Percentiles rank a stretch among this genome's conserved stretches.
Conservation (phyloP, 2,113 vertebrate species). For the Ameiurus melas region DNA sequence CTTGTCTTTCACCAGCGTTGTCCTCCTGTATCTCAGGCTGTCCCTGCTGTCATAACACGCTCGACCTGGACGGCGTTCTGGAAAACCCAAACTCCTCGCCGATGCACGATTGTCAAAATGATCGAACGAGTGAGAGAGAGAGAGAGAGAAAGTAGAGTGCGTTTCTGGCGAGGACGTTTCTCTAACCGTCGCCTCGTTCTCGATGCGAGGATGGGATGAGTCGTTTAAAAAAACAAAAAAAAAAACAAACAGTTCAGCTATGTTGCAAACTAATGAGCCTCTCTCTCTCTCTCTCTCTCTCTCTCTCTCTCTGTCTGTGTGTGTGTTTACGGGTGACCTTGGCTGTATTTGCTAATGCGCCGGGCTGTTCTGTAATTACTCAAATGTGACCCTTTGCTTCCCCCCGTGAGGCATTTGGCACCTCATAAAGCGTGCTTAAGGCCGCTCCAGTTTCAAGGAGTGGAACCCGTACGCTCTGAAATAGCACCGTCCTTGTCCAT, state of each 20-base stretch:
- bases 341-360: constrained; percentile 66
- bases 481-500: constrained; percentile 78
- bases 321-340: constrained; percentile 67
- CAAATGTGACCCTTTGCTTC: constrained; percentile 53
- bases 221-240: neutral
- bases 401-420: constrained; percentile 69
- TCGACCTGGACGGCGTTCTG: constrained; percentile 61
- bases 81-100: constrained; percentile 72
- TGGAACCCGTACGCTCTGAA: constrained; percentile 70
- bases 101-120: constrained; percentile 54
- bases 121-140: neutral
- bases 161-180: constrained; percentile 2
- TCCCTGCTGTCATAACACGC: constrained; percentile 72
- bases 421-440: constrained; percentile 75
- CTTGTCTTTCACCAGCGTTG: constrained; percentile 70
- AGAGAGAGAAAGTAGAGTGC: neutral
- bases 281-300: neutral
- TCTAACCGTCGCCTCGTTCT: neutral
- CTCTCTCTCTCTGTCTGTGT: constrained; percentile 2
- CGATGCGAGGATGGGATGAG: neutral
- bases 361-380: constrained; percentile 72
- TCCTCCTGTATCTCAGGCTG: constrained; percentile 64
- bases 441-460: constrained; percentile 75
- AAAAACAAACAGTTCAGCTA: neutral
- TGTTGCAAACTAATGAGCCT: constrained; percentile 5